These are phyloP conservation scores for Oncopeltus fasciatus DNA, from an alignment of 1,140 invertebrate genomes.

Conservation along the genomic window DNA sequence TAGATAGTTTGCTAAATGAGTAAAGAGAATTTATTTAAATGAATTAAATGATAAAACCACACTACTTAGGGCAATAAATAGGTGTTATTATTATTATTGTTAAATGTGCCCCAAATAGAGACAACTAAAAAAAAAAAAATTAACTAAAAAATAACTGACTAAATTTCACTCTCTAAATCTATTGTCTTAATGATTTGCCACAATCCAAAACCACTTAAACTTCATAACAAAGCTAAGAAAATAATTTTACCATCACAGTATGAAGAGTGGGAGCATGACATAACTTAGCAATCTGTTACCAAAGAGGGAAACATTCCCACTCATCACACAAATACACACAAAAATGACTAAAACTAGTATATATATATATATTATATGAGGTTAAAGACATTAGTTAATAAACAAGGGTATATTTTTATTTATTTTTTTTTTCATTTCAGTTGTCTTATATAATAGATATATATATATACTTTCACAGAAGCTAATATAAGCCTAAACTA, in stretches of 20 bases:
- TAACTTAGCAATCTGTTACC: background rate
- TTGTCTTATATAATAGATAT: background rate
- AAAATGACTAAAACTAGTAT: background rate
- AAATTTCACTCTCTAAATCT: background rate
- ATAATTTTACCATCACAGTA: background rate
- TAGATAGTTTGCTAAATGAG: no score
- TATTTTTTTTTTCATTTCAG: background rate
- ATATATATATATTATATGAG: background rate
- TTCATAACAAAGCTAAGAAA: background rate
- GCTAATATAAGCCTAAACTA: background rate
- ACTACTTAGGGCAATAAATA: no score
- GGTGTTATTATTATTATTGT: no score
- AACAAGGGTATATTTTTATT: background rate
- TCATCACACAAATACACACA: background rate
- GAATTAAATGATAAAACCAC: no score
- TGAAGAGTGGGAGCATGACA: background rate
- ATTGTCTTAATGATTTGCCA: background rate
- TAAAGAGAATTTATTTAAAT: no score
- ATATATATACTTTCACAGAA: background rate
- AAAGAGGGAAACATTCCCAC: background rate
- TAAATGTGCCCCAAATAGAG: no score
- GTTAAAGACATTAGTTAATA: background rate
- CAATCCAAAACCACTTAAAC: background rate
- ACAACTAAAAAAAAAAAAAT: background rate
- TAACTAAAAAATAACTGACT: background rate